Percentiles rank a stretch among this genome's conserved stretches.
Evolutionary conservation across 1,140 invertebrate species (phyloP).

Genomic region (Cryptotermes secundus): DNA sequence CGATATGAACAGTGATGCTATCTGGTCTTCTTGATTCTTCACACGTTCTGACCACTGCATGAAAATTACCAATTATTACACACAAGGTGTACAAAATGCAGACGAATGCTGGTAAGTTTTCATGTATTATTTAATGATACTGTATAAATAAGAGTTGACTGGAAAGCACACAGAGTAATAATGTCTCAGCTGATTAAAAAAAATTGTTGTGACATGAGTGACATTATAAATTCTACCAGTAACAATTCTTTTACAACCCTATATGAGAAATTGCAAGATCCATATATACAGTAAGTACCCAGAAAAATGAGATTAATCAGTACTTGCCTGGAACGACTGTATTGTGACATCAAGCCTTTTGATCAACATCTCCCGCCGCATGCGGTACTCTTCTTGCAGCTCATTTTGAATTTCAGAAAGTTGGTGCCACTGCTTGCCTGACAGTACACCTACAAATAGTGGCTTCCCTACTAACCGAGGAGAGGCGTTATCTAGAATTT

Average conservation of each 20-base stretch:
- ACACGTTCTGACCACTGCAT: slow-evolving; percentile 81
- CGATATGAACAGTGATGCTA: slow-evolving; percentile 67
- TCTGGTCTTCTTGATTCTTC: slow-evolving; percentile 68
- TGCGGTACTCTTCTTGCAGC: slow-evolving; percentile 77
- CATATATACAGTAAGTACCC: too few species aligned
- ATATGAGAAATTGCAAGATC: too few species aligned
- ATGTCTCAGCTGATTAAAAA: too few species aligned
- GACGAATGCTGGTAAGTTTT: too few species aligned
- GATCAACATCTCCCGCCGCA: slow-evolving; percentile 82
- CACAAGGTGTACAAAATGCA: too few species aligned
- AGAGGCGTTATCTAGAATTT: slow-evolving; percentile 63
- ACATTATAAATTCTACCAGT: too few species aligned
- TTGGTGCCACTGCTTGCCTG: slow-evolving; percentile 78
- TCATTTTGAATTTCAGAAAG: slow-evolving; percentile 68
- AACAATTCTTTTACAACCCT: too few species aligned
- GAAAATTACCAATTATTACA: too few species aligned
- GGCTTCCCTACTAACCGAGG: slow-evolving; percentile 69
- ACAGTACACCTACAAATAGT: slow-evolving; percentile 71
- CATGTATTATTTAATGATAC: too few species aligned
- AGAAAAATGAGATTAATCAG: background rate
- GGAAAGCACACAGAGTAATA: too few species aligned
- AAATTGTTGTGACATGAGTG: too few species aligned
- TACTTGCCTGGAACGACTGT: slow-evolving; percentile 79
- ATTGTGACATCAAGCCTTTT: slow-evolving; percentile 92
- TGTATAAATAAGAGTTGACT: too few species aligned